A percentile compares a stretch with the other conserved stretches of the same genome.
phyloP scores from a whole-genome alignment of 1,140 invertebrate genomes.

The Periplaneta americana region DNA sequence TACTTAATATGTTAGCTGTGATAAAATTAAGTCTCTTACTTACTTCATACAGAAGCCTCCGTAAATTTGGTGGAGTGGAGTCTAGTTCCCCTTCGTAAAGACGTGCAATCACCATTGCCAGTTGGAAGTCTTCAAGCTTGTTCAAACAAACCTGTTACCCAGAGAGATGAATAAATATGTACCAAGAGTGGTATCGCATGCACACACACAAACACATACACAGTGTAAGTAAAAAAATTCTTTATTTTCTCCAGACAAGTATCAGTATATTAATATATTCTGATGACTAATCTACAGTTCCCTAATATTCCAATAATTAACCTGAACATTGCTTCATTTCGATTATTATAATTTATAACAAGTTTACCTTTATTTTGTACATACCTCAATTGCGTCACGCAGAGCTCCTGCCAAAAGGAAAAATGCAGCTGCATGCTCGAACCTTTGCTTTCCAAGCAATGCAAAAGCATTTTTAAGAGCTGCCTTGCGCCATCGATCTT shows the following conservation, averaged over 20 bases:
- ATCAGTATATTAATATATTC: no score
- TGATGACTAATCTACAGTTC: no score
- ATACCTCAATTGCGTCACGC: conserved; percentile 90
- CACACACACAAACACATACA: no score
- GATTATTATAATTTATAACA: no score
- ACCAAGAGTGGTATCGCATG: neutral
- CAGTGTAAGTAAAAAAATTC: neutral
- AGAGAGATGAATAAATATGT: neutral
- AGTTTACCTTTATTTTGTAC: no score
- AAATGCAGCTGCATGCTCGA: conserved; percentile 90
- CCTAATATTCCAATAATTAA: no score
- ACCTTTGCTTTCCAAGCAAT: conserved; percentile 90
- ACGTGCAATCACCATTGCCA: conserved; percentile 90
- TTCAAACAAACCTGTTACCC: conserved; percentile 69
- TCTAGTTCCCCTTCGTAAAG: conserved; percentile 82
- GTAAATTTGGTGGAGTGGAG: conserved; percentile 64
- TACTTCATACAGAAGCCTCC: conserved; percentile 72
- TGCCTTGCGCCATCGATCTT: conserved; percentile 93
- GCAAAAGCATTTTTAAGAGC: conserved; percentile 97
- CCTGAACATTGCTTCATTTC: no score
- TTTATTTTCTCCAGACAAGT: no score
- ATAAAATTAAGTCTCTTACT: no score
- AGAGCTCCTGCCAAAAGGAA: conserved; percentile 92
- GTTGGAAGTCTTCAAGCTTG: conserved; percentile 91
- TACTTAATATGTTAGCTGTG: no score